Evolutionary conservation across 2,888 invertebrate genomes (phyloP), one percentile per base, ranked within the genome.

Genomic region (Geotrupes spiniger): DNA sequence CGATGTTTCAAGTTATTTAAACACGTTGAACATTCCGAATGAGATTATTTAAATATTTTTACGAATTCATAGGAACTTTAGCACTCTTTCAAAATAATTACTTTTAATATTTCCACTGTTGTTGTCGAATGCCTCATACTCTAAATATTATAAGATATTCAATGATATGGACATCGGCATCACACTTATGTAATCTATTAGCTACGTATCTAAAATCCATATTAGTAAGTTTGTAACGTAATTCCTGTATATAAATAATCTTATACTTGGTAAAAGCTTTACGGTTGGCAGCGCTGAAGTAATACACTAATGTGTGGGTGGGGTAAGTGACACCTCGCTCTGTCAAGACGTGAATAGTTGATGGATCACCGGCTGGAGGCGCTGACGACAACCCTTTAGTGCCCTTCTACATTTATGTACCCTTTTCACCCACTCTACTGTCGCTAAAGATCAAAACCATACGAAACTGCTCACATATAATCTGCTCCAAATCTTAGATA

Each of bases 291-390:
- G 63, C 56, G 51, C 61, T 57, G 55, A 58, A 63, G 65, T 61
- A 68, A 68, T 69, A 66, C 66, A 64, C 68, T 69, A 69, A 69
- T 69, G 68, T 61, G 60, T 63, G 63, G 64, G 65, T 60, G 65
- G 65, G 60, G 63, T 63, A 64, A 63, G 63, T 62, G 69, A 68
- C 69, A 68, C 68, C 67, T 66, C 62, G 61, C 61, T 59, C 61
- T 68, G 67, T 66, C 66, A 61, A 51, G 60, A 57, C 54, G 55
- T 62, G 65, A 66, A 67, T 65, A 62, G 64, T 66, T 69, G 69
- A 69, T 69, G 63, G 69, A 69, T 69, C 62, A 65, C 63, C 60
- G 42, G 44, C 51, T 48, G 52, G 51, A 52, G 53, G 46, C 54
- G 42, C 49, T 49, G 52, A 52, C 52, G 59, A 54, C 56, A 62